Evolutionary conservation across 2,888 invertebrate species (phyloP), one percentile per base, ranked within the genome.

Genomic region (Bhutanitis thaidina): DNA sequence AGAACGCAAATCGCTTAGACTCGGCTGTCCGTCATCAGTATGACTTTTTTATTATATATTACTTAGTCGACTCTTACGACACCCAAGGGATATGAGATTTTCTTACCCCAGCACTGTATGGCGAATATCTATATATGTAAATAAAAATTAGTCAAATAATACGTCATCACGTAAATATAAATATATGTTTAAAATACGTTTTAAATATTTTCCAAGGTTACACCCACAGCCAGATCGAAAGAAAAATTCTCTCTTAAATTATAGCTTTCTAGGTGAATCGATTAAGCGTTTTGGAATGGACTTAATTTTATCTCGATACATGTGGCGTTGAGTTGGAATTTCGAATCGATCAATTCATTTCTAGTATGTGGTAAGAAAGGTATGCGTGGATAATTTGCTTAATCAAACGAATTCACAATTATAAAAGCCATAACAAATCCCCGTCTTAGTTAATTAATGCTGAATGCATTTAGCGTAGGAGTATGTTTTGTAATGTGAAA

Each of bases 301-400:
- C 27, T 27, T 34, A 34, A 20, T 40, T 51, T 44, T 15, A 43
- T 35, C 9, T 34, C 16, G 39, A 50, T 12, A 16, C 20, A 43
- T 14, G 41, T 16, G 12, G 15, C 25, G 30, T 12, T 38, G 30
- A 32, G 14, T 37, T 49, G 12, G 25, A 25, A 20, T 34, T 50
- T 39, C 52, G 49, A 63, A 56, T 60, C 45, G 53, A 57, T 59
- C 66, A 67, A 64, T 58, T 54, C 27, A 27, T 27, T 27, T 27
- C 7, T 8, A n/a, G n/a, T n/a, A 27, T 27, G 27, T 1, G 8
- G 7, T 43, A 54, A 56, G 53, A 52, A 46, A 56, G 61, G 67
- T 71, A 77, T 71, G 65, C 64, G 60, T 65, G 44, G 43, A 64
- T 60, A 57, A 67, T 61, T 62, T 38, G 52, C 59, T 40, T 59